phyloP scores from a whole-genome alignment of 2,888 invertebrate species.

The Dasypolia templi region DNA sequence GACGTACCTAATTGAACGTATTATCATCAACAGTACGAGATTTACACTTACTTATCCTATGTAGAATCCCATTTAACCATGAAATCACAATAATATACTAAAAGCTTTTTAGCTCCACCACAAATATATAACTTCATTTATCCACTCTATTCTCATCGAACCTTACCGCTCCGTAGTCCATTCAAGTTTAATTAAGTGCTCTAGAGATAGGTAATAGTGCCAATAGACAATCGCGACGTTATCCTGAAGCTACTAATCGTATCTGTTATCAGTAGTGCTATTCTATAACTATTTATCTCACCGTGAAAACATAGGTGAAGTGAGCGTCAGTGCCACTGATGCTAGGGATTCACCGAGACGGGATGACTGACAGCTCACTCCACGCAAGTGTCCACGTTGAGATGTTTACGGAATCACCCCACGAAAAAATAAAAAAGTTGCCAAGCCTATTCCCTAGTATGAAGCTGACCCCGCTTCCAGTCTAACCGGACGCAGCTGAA shows the following conservation, averaged over 20 bases:
- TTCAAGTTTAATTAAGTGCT: conserved; percentile 14
- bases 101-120: conserved; percentile 12
- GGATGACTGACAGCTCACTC: no score
- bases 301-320: no score
- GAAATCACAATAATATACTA: background rate
- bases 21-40: background rate
- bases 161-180: background rate
- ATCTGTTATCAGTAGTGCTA: conserved; percentile 17
- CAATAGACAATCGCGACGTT: conserved; percentile 19
- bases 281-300: no score
- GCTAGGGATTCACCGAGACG: no score
- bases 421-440: no score
- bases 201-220: conserved; percentile 4
- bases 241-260: conserved; percentile 23
- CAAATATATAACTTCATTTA: conserved; percentile 1
- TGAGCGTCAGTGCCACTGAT: no score
- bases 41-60: conserved; percentile 1
- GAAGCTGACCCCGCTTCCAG: no score
- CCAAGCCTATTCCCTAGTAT: no score
- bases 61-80: background rate
- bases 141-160: conserved; percentile 4
- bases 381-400: no score
- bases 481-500: no score
- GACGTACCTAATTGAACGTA: background rate
- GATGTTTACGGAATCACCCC: no score